Base-by-base conservation (phyloP, 2,113 vertebrate genomes). In the Alligator mississippiensis region DNA sequence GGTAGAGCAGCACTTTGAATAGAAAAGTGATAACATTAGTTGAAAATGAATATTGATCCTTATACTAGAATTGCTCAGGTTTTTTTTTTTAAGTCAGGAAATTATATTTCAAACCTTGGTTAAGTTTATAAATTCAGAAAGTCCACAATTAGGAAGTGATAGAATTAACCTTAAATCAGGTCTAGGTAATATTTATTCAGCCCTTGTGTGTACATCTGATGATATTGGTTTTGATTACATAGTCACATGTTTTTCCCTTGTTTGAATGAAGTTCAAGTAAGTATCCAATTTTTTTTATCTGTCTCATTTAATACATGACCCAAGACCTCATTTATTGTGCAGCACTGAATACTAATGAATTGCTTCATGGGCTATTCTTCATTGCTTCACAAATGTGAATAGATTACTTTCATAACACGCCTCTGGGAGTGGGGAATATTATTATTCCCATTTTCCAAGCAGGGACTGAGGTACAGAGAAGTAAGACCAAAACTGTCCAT, bases 261-360 rank as follows among this genome's bases (percentile, higher is more conserved):
- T 77, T 62, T 59, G 5, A 63, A 28, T 22, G 34, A 74, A 62
- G 34, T 27, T 88, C 81, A 54, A 34, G 28, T 22, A 85, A 89
- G 25, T 10, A 59, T 27, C 83, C 25, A 25, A 24, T 28, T n/a
- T 58, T 28, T 77, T 78, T 82, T 30, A 38, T 77, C 21, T 62
- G 4, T 77, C 74, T 84, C n/a, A 88, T 85, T 82, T 60, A 87
- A 66, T 63, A 13, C 68, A 68, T 28, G 25, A 54, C 74, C 87
- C 58, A 63, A 74, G 68, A 88, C 38, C 74, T 87, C 27, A n/a
- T 16, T 74, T 47, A 38, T 38, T n/a, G 22, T n/a, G 79, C 78
- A 84, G 28, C 84, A 38, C 4, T 12, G 88, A 90, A 90, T 18
- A 89, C 3, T 47, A n/a, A 70, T 1, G 0, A n/a, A 68, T 61